These are phyloP conservation scores for Actinia equina DNA, from an alignment of 64 coral and sea anemone species.

Conservation along the genomic window DNA sequence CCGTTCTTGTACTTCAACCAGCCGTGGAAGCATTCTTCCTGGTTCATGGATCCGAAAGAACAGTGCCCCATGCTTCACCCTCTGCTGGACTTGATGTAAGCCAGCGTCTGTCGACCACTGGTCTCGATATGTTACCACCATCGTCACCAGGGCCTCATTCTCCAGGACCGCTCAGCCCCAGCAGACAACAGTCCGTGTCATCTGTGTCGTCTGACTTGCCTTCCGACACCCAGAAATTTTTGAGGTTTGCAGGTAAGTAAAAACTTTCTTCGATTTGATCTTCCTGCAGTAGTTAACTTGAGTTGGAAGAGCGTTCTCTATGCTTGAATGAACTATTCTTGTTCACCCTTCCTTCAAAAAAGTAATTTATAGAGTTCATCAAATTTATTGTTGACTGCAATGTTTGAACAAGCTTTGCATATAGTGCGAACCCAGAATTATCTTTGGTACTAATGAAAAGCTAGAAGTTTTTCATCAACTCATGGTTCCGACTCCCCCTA, in stretches of 20 bases:
- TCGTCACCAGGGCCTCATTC: constrained; percentile 70
- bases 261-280: neutral
- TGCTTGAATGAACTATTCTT: too few species aligned
- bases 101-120: constrained; percentile 40
- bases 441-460: too few species aligned
- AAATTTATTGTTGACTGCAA: too few species aligned
- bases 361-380: too few species aligned
- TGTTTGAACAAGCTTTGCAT: too few species aligned
- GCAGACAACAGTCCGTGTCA: constrained; percentile 67
- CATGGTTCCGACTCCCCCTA: too few species aligned
- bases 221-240: constrained; percentile 87
- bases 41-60: constrained; percentile 89
- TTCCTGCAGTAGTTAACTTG: too few species aligned
- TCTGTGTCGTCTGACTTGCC: constrained; percentile 87
- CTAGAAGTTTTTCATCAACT: too few species aligned
- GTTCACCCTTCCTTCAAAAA: too few species aligned
- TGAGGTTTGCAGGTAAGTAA: constrained; percentile 84
- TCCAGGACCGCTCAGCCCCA: constrained; percentile 89
- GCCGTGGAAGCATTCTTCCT: constrained; percentile 97
- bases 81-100: constrained; percentile 17
- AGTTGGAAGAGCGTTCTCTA: too few species aligned
- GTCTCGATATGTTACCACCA: constrained; percentile 68
- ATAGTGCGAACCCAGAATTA: too few species aligned
- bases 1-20: constrained; percentile 88
- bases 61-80: constrained; percentile 38